Evolutionary conservation across 2,113 vertebrate species (phyloP).

Genomic region (Scomber colias): DNA sequence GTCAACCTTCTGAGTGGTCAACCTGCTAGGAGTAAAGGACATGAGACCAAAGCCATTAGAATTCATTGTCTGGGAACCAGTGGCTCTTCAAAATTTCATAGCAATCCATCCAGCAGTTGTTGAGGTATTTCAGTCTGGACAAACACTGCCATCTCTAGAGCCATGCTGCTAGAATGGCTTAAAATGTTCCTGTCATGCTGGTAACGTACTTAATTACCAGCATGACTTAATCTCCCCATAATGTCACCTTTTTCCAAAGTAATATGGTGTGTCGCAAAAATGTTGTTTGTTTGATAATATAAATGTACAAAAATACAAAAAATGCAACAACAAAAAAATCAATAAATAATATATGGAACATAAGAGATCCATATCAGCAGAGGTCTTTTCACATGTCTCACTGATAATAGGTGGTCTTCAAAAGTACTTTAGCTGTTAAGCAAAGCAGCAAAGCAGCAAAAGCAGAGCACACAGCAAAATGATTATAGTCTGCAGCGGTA

Average conservation of each 20-base stretch:
- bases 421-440: neutral
- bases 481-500: constrained; percentile 8
- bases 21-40: too few relatives aligned
- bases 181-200: neutral
- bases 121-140: too few relatives aligned
- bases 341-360: too few relatives aligned
- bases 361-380: neutral
- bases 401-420: neutral
- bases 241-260: neutral
- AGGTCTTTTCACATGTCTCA: neutral
- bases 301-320: neutral
- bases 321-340: too few relatives aligned
- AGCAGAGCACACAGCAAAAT: neutral
- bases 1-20: too few relatives aligned
- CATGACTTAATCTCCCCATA: neutral
- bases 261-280: neutral
- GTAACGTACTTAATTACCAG: neutral
- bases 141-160: too few relatives aligned
- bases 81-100: too few relatives aligned
- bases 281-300: neutral
- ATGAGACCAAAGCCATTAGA: too few relatives aligned
- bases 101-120: too few relatives aligned
- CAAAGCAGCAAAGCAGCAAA: neutral
- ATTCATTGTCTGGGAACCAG: too few relatives aligned
- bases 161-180: too few relatives aligned